Base-by-base conservation (phyloP, 2,113 vertebrate genomes). In the Vicugna pacos region DNA sequence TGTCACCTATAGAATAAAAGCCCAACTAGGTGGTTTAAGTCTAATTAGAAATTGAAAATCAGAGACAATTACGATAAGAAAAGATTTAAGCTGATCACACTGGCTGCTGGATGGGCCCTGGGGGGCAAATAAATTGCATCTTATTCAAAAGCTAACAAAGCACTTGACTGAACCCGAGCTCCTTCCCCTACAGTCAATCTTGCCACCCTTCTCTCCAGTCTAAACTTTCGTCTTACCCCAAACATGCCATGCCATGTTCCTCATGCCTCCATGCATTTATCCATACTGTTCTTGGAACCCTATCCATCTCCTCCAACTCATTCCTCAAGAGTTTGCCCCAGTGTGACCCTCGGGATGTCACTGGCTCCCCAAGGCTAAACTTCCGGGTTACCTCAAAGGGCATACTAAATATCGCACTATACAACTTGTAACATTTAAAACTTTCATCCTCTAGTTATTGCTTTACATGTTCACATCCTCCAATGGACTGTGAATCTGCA, bases 241-340 rank as follows among this genome's bases (percentile, higher is more conserved):
- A 75, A 93, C 95, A 92, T 90, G 96, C 96, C 89, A 97, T 91
- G 93, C 95, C 19, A 65, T 2, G 10, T 69, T 70, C 64, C 77
- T 14, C 95, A 96, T 80, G 96, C 96, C 76, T 82, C 93, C 93
- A 94, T 91, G 93, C 96, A 93, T 11, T 22, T 77, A 48, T 24
- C n/a, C 42, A 70, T 24, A n/a, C 26, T 24, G 28, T 20, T 38
- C 60, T 54, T 22, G 20, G 20, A 54, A 72, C 48, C 69, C 84
- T 12, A 32, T 50, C 56, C 70, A 12, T 52, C 62, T 73, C 83
- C 60, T 54, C 64, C 46, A 64, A 54, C 73, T 46, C 16, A 15
- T 5, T 84, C 32, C 32, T 89, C 83, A 77, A 17, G 80, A 65
- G 15, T 77, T 67, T 60, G 48, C n/a, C 60, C 85, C 60, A 60